Percentiles rank a stretch among this genome's conserved stretches.
Evolutionary conservation across 2,888 invertebrate genomes (phyloP).

Genomic region (Aphidoletes aphidimyza): DNA sequence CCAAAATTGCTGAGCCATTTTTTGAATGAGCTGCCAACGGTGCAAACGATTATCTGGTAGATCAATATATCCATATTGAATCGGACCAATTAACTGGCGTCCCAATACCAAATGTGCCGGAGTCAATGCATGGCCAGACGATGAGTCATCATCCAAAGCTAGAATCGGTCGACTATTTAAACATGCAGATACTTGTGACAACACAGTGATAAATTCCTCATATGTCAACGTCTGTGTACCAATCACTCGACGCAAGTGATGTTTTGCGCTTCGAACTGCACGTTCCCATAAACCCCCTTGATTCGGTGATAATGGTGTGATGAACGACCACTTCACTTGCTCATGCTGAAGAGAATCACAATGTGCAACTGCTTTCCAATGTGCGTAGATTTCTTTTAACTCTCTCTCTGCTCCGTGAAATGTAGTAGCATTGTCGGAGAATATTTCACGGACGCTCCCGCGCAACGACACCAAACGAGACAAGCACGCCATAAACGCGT

Average conservation of each 20-base stretch:
- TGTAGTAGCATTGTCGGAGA: constrained; percentile 61
- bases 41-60: constrained; percentile 57
- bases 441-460: constrained; percentile 59
- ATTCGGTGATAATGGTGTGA: constrained; percentile 58
- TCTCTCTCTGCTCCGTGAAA: constrained; percentile 60
- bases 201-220: constrained; percentile 48
- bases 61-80: no score
- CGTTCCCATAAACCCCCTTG: constrained; percentile 58
- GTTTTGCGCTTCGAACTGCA: constrained; percentile 56
- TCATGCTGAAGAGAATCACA: constrained; percentile 58
- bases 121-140: no score
- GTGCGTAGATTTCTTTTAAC: no score
- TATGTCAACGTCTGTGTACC: constrained; percentile 55
- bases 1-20: no score
- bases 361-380: neutral
- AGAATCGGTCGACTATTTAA: constrained; percentile 59
- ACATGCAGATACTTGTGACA: constrained; percentile 58
- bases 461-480: constrained; percentile 59
- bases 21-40: neutral
- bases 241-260: constrained; percentile 56
- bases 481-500: constrained; percentile 60
- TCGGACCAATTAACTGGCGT: no score
- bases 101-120: no score
- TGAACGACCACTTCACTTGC: constrained; percentile 61
- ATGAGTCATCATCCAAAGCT: constrained; percentile 57